These are phyloP conservation scores for Myiagra hebetior DNA, from an alignment of 2,113 vertebrate species.

Conservation along the genomic window DNA sequence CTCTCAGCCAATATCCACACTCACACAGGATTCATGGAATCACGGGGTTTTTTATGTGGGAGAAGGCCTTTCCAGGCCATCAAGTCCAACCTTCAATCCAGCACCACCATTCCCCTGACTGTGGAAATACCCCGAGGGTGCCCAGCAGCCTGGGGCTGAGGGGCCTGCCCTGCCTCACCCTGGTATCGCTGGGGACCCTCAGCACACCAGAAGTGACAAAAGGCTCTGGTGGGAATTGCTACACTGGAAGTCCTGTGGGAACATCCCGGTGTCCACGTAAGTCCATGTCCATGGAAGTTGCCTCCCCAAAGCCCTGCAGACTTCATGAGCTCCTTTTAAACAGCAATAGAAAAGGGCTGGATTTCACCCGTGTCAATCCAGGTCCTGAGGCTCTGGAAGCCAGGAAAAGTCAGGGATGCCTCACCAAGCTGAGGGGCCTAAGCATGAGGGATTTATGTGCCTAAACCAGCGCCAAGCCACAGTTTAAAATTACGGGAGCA, in stretches of 20 bases:
- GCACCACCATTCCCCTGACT: no score
- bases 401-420: background rate
- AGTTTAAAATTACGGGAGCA: background rate
- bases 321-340: background rate
- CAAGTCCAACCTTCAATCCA: background rate
- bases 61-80: no score
- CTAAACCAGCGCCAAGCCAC: background rate
- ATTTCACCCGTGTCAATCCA: background rate
- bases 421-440: background rate
- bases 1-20: background rate
- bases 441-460: background rate
- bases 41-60: fast-evolving
- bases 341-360: background rate
- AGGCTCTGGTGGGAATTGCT: background rate
- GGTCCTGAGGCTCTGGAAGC: background rate
- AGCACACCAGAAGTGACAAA: background rate
- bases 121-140: background rate
- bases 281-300: no score
- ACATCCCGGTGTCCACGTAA: background rate
- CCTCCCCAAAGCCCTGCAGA: background rate
- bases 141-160: background rate
- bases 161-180: background rate
- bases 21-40: background rate
- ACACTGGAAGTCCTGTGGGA: background rate
- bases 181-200: fast-evolving